These are phyloP conservation scores for Tragelaphus buxtoni DNA, from an alignment of 2,113 vertebrate species.

Conservation along the genomic window DNA sequence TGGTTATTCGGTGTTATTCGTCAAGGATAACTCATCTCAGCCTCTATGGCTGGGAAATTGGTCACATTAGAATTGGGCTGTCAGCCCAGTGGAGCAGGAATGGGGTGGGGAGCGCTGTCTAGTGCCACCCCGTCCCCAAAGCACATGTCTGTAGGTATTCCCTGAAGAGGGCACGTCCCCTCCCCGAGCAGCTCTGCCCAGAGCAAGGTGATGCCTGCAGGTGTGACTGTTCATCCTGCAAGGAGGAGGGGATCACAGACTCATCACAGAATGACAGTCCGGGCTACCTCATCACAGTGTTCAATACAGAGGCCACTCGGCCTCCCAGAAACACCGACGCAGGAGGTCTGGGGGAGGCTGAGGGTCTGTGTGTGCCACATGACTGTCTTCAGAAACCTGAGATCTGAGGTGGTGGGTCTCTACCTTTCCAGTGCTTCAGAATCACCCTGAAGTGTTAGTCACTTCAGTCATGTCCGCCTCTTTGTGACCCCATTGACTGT, in stretches of 20 bases:
- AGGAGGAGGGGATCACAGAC: not conserved
- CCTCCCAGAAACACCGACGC: not conserved
- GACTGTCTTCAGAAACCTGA: not conserved
- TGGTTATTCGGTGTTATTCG: accelerated
- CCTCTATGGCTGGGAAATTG: not conserved
- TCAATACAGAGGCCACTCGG: too few relatives aligned
- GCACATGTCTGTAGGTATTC: accelerated
- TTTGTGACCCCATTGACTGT: not conserved
- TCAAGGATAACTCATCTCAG: not conserved
- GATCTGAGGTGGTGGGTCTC: not conserved
- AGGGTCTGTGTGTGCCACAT: not conserved
- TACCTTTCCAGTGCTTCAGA: not conserved
- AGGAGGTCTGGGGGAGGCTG: not conserved
- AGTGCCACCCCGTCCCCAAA: accelerated
- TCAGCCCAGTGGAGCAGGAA: not conserved
- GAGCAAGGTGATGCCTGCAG: not conserved
- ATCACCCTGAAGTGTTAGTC: not conserved
- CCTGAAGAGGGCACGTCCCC: accelerated
- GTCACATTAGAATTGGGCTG: not conserved
- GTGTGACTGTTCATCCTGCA: accelerated
- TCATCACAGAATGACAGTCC: accelerated
- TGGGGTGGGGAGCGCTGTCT: not conserved
- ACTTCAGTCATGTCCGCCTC: not conserved
- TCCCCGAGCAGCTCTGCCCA: not conserved
- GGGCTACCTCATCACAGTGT: not conserved